Evolutionary conservation across 2,797 vertebrate species (phyloP).

Genomic region (Lagorchestes hirsutus): DNA sequence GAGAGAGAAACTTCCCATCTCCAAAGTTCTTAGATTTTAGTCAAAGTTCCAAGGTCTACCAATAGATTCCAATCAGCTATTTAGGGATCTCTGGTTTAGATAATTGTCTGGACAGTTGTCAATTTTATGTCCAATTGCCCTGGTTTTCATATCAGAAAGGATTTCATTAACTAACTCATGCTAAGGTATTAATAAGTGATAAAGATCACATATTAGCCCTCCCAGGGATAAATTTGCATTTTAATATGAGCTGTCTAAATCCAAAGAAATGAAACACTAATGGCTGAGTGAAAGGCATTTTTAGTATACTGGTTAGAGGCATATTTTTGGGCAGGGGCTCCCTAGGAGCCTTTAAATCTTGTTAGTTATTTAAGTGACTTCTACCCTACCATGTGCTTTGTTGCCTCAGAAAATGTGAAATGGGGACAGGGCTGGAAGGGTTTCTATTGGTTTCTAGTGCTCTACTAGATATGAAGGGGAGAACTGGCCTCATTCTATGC

Average conservation of each 20-base stretch:
- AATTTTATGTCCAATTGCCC: neutral
- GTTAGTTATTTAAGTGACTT: slow-evolving; percentile 9
- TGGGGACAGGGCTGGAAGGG: neutral
- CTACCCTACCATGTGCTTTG: neutral
- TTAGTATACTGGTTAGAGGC: neutral
- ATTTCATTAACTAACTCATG: slow-evolving; percentile 51
- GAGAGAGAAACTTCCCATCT: neutral
- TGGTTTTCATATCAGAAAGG: slow-evolving; percentile 45
- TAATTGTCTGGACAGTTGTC: neutral
- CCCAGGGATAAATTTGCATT: slow-evolving; percentile 43
- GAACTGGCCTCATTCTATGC: slow-evolving; percentile 63
- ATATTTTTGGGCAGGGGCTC: neutral
- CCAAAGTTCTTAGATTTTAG: neutral
- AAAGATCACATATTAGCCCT: slow-evolving; percentile 27
- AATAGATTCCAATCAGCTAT: neutral
- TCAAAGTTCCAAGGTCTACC: neutral
- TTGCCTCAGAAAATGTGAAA: slow-evolving; percentile 34
- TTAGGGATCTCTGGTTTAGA: neutral
- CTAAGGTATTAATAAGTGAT: slow-evolving; percentile 39
- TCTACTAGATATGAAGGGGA: slow-evolving; percentile 13
- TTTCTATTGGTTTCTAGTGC: neutral
- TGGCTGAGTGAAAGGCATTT: neutral
- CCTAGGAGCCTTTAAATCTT: neutral
- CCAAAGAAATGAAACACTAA: slow-evolving; percentile 7
- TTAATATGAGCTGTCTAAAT: neutral